These are phyloP conservation scores for Heterodera filipjevi DNA, from an alignment of 2,888 invertebrate species.

Conservation along the genomic window DNA sequence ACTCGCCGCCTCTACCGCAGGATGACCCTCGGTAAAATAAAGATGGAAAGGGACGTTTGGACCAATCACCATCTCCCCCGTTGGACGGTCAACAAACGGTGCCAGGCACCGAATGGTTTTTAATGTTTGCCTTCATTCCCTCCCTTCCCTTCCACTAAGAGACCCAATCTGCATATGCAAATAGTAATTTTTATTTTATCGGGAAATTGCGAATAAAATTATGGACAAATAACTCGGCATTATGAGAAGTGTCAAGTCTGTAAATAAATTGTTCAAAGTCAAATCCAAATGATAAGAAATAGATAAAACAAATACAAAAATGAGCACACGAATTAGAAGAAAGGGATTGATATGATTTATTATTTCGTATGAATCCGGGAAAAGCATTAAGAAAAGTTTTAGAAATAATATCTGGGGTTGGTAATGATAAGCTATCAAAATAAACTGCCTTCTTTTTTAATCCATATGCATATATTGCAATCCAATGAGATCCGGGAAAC, in stretches of 20 bases:
- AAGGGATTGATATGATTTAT: no score
- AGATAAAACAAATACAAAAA: slow-evolving; percentile 28
- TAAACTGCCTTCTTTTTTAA: neutral
- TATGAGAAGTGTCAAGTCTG: neutral
- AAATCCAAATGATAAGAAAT: slow-evolving; percentile 16
- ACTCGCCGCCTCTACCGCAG: no score
- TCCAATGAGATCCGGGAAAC: slow-evolving; percentile 26
- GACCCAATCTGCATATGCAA: no score
- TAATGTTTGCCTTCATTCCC: neutral
- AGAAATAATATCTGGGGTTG: neutral
- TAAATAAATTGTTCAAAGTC: neutral
- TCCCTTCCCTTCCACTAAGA: no score
- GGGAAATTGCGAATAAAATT: slow-evolving; percentile 3
- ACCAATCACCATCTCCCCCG: no score
- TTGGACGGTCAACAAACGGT: no score
- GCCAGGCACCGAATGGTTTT: neutral
- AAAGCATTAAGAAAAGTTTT: neutral
- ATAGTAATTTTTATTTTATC: no score
- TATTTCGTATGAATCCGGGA: neutral
- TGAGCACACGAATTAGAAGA: slow-evolving; percentile 17
- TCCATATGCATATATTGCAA: slow-evolving; percentile 10
- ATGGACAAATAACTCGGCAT: slow-evolving; percentile 23
- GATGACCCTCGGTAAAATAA: no score
- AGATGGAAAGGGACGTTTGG: no score
- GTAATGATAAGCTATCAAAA: slow-evolving; percentile 13